Conservation (phyloP, 2,888 invertebrate species). For the Salticus scenicus region DNA sequence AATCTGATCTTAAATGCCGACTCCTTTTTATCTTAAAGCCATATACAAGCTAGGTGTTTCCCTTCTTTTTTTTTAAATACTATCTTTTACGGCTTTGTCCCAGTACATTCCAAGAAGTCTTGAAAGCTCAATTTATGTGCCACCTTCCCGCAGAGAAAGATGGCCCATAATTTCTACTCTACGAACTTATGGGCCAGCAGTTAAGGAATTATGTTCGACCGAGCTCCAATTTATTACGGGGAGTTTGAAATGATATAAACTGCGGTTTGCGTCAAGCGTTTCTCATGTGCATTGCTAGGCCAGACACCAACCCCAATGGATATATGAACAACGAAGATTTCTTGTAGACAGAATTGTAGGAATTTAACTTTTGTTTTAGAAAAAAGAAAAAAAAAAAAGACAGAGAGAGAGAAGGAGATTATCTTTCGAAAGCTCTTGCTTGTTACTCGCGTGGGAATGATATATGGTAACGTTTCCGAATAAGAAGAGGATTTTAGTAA, state of each 20-base stretch:
- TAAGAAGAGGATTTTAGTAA: conserved; percentile 21
- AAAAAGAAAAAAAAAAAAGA: too few relatives aligned
- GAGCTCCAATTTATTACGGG: conserved; percentile 38
- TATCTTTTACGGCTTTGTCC: not conserved
- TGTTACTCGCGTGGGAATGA: conserved; percentile 25
- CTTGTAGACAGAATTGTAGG: not conserved
- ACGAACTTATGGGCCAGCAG: conserved; percentile 44
- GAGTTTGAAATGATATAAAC: conserved; percentile 30
- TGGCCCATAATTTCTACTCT: conserved; percentile 35
- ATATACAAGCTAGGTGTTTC: too few relatives aligned
- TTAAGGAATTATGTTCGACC: conserved; percentile 55
- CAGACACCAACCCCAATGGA: conserved; percentile 23
- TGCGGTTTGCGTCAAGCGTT: conserved; percentile 37
- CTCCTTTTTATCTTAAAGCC: too few relatives aligned
- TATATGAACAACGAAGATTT: not conserved
- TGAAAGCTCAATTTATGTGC: conserved; percentile 38
- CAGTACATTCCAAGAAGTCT: not conserved
- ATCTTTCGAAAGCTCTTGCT: conserved; percentile 9
- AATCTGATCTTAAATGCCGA: too few relatives aligned
- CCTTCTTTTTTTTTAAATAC: not conserved
- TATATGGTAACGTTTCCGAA: conserved; percentile 21
- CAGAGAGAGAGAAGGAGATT: not conserved
- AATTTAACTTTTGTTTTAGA: not conserved
- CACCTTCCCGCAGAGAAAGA: conserved; percentile 25
- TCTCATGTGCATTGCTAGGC: conserved; percentile 27